A percentile compares a stretch with the other conserved stretches of the same genome.
phyloP scores from a whole-genome alignment of 2,888 invertebrate species.

The Epistrophe eligans region DNA sequence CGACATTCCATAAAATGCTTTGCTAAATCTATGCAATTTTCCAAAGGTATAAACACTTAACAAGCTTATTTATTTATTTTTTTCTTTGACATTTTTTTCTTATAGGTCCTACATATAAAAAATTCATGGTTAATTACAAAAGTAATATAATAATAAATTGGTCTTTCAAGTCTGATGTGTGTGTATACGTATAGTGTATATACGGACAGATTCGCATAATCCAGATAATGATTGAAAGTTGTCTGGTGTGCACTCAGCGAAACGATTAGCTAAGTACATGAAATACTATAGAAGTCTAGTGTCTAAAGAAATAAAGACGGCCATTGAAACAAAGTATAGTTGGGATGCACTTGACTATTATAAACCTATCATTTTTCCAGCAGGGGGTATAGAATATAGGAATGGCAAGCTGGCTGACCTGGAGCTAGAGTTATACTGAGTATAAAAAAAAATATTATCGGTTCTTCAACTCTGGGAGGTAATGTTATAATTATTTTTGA shows the following conservation, averaged over 20 bases:
- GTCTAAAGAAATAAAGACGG: conserved; percentile 15
- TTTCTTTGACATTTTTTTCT: not conserved
- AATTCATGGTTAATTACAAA: conserved; percentile 69
- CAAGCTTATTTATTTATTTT: conserved; percentile 20
- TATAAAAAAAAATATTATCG: not conserved
- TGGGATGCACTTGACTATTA: conserved; percentile 1
- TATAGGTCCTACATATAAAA: too few species aligned
- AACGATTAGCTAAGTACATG: conserved; percentile 48
- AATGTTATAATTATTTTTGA: too few species aligned
- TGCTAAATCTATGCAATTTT: conserved; percentile 47
- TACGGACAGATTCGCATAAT: conserved; percentile 37
- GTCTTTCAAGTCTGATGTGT: not conserved
- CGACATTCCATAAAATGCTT: conserved; percentile 47
- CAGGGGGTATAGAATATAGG: not conserved
- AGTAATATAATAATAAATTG: conserved; percentile 44
- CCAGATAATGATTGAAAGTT: conserved; percentile 52
- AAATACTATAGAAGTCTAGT: not conserved
- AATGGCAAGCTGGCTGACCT: not conserved
- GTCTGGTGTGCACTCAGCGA: conserved; percentile 30
- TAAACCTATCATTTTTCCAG: not conserved
- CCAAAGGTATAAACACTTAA: conserved; percentile 16
- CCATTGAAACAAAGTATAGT: conserved; percentile 6
- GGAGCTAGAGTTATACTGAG: not conserved
- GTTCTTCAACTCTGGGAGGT: not conserved
- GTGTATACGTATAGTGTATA: too few species aligned